Evolutionary conservation across 1,140 invertebrate species (phyloP), one percentile per base, ranked within the genome.

Genomic region (Halictus rubicundus): DNA sequence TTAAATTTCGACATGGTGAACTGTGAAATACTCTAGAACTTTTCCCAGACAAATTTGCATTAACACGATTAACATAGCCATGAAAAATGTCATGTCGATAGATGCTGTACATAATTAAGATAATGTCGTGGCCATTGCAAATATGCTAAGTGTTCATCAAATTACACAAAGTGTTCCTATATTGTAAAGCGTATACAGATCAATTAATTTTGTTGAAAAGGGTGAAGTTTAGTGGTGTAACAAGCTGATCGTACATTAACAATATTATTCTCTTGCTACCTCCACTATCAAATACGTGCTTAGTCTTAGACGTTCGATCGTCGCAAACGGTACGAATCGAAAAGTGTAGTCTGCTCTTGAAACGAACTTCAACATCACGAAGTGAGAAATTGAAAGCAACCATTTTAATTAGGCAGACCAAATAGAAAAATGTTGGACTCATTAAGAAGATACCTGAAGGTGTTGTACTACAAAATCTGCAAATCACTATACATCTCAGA

Each of bases 141-240:
- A 8, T 25, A 27, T 16, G 42, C 46, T 2, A 60, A 0, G 42
- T 27, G n/a, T 60, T 42, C 19, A 37, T 16, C 52, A 16, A 77
- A 32, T 27, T 70, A 64, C 66, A 12, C 2, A 27, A 68, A 65
- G 12, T 42, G 63, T 66, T 57, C 60, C 21, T 72, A 21, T 59
- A 61, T 66, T 46, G 60, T 14, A 25, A 19, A 0, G 2, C 49
- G 25, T 21, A 69, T 19, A 46, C 19, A n/a, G 8, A 39, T 23
- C 42, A 80, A n/a, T 14, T 75, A 75, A 60, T 74, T 73, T 32
- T 12, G 14, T 37, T 42, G 69, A 66, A 69, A 68, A 65, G 19
- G 68, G 84, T 85, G 69, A 78, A 37, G 68, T 59, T 27, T 75
- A n/a, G n/a, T n/a, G n/a, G n/a, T n/a, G n/a, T n/a, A n/a, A n/a